Evolutionary conservation across 2,113 vertebrate species (phyloP).

Genomic region (Anseranas semipalmata): DNA sequence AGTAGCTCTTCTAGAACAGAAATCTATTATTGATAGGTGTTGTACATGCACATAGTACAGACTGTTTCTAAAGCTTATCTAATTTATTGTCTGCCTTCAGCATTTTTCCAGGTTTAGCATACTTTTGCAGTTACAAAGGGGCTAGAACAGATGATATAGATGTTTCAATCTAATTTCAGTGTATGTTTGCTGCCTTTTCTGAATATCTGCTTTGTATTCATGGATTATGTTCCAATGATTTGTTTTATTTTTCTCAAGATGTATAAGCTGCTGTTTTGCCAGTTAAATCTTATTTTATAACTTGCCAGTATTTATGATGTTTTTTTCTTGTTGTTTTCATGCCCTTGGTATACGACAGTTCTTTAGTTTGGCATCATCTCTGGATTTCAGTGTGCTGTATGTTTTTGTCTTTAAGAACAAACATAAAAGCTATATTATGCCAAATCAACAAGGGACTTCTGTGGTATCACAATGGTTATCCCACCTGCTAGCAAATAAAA

Average conservation of each 20-base stretch:
- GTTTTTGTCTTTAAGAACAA: not conserved
- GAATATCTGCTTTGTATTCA: not conserved
- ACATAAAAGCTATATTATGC: not conserved
- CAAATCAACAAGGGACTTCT: not conserved
- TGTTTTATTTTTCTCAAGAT: not conserved
- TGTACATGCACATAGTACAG: not conserved
- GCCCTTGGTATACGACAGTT: not conserved
- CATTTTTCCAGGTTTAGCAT: not conserved
- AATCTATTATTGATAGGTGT: not conserved
- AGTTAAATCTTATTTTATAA: conserved; percentile 13
- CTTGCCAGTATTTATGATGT: not conserved
- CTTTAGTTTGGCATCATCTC: not conserved
- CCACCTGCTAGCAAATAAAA: not conserved
- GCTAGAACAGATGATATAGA: not conserved
- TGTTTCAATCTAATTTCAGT: not conserved
- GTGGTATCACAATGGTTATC: not conserved
- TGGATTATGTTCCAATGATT: not conserved
- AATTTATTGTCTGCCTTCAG: not conserved
- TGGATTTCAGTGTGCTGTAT: not conserved
- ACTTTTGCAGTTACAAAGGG: not conserved
- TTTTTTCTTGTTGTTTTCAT: conserved; percentile 14
- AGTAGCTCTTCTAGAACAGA: not conserved
- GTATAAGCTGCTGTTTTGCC: not conserved
- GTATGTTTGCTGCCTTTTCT: not conserved
- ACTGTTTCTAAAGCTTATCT: not conserved